These are phyloP conservation scores for Calonectris borealis DNA, from an alignment of 2,113 vertebrate genomes.

Conservation along the genomic window DNA sequence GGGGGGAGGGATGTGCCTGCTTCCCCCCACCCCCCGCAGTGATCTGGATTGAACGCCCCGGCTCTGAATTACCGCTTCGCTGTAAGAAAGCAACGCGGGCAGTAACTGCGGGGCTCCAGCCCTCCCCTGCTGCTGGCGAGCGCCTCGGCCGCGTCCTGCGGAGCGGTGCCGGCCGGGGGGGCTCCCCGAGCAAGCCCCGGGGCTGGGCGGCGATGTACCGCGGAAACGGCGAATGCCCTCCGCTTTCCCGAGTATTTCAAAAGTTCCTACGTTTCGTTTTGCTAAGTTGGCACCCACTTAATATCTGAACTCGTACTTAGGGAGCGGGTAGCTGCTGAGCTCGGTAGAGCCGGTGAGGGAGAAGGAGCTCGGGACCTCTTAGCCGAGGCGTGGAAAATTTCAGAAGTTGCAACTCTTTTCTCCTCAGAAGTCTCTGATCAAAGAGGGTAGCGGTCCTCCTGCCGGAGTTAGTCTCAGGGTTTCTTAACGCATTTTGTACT, in stretches of 20 bases:
- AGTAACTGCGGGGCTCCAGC: not conserved
- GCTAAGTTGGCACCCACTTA: not conserved
- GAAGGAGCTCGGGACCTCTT: not conserved
- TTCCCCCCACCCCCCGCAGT: not conserved
- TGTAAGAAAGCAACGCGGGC: not conserved
- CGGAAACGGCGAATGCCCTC: not conserved
- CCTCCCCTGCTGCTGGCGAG: not conserved
- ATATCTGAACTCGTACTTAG: accelerated
- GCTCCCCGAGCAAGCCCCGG: not conserved
- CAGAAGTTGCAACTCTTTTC: constrained; percentile 32
- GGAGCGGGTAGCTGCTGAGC: not conserved
- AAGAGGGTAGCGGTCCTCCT: not conserved
- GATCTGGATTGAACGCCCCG: not conserved
- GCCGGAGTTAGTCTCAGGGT: not conserved
- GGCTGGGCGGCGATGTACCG: not conserved
- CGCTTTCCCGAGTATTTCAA: not conserved
- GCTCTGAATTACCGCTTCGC: not conserved
- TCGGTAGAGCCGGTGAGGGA: not conserved
- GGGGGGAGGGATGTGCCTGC: not conserved
- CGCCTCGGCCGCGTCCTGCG: not conserved
- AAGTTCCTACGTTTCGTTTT: not conserved
- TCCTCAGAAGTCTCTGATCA: not conserved
- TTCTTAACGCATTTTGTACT: not conserved
- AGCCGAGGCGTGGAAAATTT: not conserved
- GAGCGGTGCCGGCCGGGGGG: not conserved